Percentiles rank a stretch among this genome's conserved stretches.
Evolutionary conservation across 2,113 vertebrate species (phyloP).

Genomic region (Chamaea fasciata): DNA sequence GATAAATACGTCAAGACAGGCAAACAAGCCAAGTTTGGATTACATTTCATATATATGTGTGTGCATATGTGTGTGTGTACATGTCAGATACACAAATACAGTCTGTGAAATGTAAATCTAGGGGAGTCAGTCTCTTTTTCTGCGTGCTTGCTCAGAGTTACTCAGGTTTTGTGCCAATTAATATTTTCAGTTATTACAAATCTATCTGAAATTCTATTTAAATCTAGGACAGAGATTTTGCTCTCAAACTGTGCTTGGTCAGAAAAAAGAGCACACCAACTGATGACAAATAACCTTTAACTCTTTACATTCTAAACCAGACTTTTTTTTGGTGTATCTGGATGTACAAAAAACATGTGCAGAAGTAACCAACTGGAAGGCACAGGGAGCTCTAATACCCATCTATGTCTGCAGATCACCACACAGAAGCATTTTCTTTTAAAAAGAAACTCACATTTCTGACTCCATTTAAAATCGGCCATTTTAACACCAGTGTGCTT

Average conservation of each 20-base stretch:
- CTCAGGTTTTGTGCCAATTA: background rate
- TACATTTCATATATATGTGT: background rate
- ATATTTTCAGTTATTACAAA: background rate
- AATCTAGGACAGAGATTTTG: background rate
- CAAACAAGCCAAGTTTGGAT: background rate
- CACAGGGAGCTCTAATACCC: background rate
- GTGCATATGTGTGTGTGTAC: background rate
- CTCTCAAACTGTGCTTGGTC: background rate
- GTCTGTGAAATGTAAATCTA: background rate
- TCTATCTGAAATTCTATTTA: background rate
- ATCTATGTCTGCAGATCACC: background rate
- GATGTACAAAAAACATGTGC: background rate
- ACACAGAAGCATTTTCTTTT: background rate
- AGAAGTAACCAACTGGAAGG: background rate
- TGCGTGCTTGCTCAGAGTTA: background rate
- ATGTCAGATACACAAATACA: background rate
- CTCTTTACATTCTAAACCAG: background rate
- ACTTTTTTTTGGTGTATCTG: background rate
- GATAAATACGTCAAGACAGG: constrained; percentile 16
- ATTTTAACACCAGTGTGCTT: background rate
- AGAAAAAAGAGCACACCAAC: background rate
- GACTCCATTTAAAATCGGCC: background rate
- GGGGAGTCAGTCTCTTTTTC: background rate
- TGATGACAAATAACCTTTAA: background rate
- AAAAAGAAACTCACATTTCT: background rate